Percentiles rank a stretch among this genome's conserved stretches.
Conservation (phyloP, 2,888 invertebrate species). For the Drosophila paucipuncta region DNA sequence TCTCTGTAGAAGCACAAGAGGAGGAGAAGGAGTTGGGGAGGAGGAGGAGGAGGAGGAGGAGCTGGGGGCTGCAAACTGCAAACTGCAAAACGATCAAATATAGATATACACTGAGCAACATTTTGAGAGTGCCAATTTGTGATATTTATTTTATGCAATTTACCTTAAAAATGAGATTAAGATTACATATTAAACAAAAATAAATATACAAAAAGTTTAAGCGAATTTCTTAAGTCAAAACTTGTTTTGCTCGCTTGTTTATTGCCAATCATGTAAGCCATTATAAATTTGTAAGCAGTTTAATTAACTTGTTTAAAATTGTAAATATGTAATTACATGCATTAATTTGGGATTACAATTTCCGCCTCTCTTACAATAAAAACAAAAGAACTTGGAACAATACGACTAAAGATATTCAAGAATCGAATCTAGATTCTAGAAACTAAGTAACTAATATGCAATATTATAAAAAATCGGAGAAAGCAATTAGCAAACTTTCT, state of each 20-base stretch:
- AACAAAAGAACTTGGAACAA: not conserved
- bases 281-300: not conserved
- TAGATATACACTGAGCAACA: conserved; percentile 11
- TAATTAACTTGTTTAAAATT: not conserved
- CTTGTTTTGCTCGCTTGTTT: not conserved
- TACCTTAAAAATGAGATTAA: not conserved
- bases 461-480: not conserved
- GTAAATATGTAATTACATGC: not conserved
- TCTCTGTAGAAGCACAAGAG: not conserved
- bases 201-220: not conserved
- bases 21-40: not conserved
- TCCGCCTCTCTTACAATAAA: not conserved
- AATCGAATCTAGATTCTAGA: not conserved
- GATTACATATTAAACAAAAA: not conserved
- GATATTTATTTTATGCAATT: not conserved
- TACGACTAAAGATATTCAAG: not conserved
- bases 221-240: not conserved
- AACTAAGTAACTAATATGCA: not conserved
- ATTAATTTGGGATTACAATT: not conserved
- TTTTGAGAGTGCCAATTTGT: not conserved
- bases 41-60: not conserved
- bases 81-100: conserved; percentile 43
- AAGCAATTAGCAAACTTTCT: not conserved
- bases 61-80: conserved; percentile 29
- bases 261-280: not conserved